Conservation (phyloP, 2,888 invertebrate species). For the Isoperla grammatica region DNA sequence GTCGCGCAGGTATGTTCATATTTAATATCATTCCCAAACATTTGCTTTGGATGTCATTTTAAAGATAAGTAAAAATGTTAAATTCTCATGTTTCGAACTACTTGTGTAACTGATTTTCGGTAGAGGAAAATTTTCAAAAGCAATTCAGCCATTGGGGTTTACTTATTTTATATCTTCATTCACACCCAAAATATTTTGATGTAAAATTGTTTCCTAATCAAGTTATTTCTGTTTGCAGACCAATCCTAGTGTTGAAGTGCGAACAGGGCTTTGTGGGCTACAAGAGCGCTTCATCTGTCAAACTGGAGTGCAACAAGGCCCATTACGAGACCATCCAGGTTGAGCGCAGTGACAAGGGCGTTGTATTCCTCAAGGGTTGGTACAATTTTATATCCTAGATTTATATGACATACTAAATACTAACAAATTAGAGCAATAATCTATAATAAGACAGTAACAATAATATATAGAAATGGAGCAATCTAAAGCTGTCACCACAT, state of each 20-base stretch:
- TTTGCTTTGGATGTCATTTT: too few species aligned
- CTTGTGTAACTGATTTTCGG: too few species aligned
- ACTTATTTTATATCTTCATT: too few species aligned
- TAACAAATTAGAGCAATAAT: too few species aligned
- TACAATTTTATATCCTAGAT: too few species aligned
- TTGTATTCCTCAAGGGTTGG: slow-evolving; percentile 86
- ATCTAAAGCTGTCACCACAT: neutral
- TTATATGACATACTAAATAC: too few species aligned
- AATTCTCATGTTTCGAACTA: too few species aligned
- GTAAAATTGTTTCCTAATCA: neutral
- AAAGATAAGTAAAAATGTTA: too few species aligned
- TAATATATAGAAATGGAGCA: neutral
- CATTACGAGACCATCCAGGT: slow-evolving; percentile 90
- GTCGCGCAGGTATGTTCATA: neutral
- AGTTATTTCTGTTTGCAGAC: slow-evolving; percentile 48
- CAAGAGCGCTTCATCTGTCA: slow-evolving; percentile 68
- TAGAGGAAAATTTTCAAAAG: too few species aligned
- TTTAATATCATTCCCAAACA: neutral
- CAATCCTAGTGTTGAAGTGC: slow-evolving; percentile 87
- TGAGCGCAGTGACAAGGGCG: slow-evolving; percentile 81
- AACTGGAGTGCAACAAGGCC: slow-evolving; percentile 93
- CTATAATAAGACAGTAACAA: neutral
- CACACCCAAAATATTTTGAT: too few species aligned
- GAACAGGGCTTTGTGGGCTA: slow-evolving; percentile 96
- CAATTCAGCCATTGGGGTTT: too few species aligned